Percentiles rank a stretch among this genome's conserved stretches.
Conservation (phyloP, 2,113 vertebrate genomes). For the Copsychus sechellarum region DNA sequence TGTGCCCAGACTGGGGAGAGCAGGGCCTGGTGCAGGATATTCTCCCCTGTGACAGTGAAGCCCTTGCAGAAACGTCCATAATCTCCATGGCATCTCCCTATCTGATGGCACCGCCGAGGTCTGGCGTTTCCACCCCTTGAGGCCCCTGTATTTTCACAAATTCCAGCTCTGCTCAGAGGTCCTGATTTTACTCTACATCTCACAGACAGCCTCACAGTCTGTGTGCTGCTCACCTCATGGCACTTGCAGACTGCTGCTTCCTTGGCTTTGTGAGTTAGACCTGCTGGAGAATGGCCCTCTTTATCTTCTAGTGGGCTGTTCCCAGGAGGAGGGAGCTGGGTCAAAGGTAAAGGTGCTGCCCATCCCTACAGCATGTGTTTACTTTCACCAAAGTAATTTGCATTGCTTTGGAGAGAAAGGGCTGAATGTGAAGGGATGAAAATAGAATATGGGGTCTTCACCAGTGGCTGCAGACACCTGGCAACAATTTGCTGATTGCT, state of each 20-base stretch:
- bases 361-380: not conserved
- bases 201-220: fast-evolving
- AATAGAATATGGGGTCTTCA: not conserved
- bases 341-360: not conserved
- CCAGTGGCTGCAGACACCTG: not conserved
- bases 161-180: not conserved
- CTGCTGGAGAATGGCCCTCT: not conserved
- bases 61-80: not conserved
- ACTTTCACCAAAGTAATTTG: not conserved
- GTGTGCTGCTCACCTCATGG: not conserved
- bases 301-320: not conserved
- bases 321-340: not conserved
- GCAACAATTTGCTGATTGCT: not conserved
- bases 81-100: not conserved
- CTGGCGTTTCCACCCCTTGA: not conserved
- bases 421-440: not conserved
- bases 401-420: not conserved
- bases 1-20: not conserved
- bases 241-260: not conserved
- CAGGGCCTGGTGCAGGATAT: not conserved
- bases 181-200: not conserved
- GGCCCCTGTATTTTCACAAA: not conserved
- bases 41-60: not conserved
- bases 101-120: not conserved
- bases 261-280: not conserved